Base-by-base conservation (phyloP, 2,888 invertebrate genomes). In the Zaprionus lineosus region DNA sequence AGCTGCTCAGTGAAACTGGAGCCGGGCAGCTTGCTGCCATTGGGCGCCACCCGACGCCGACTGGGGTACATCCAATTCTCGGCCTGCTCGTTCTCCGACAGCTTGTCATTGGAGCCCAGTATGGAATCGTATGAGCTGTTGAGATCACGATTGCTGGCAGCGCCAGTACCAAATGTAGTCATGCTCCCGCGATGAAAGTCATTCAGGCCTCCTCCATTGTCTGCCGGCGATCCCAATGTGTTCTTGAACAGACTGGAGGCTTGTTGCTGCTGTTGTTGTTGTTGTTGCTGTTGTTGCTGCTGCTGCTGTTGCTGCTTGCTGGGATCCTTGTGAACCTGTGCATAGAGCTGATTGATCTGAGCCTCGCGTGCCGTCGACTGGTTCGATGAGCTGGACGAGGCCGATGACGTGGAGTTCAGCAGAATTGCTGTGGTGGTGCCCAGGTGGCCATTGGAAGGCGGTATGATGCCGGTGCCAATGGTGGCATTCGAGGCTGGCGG, bases 1-100 rank as follows among this genome's bases (percentile, higher is more conserved):
- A 96, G 91, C 89, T 96, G 96, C 90, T 96, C 96, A 12, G 96
- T 95, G 74, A 96, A 92, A 53, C 95, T 95, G 69, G 95, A 92
- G 43, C 95, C 94, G 57, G 95, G 95, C 48, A 87, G 63, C 60
- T 88, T 89, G 51, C 84, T 86, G 56, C 91, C 91, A 12, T 87
- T 85, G 31, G 88, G 84, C 9, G 91, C 90, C 53, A 91, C 90
- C 37, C 89, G 86, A 7, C 89, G 72, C 15, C 90, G 86, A 63
- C 89, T 90, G 9, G 90, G 89, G 71, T 90, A 90, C 89, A 90
- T 90, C 90, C 90, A 90, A 64, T 88, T 90, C 69, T 90, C 90
- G 29, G 88, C 84, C 46, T 88, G 88, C 36, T 90, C 90, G 51
- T 84, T 89, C 60, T 90, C 90, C 9, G 89, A 84, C 24, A 90